These are phyloP conservation scores for Chauna torquata DNA, from an alignment of 2,113 vertebrate genomes.

Conservation along the genomic window DNA sequence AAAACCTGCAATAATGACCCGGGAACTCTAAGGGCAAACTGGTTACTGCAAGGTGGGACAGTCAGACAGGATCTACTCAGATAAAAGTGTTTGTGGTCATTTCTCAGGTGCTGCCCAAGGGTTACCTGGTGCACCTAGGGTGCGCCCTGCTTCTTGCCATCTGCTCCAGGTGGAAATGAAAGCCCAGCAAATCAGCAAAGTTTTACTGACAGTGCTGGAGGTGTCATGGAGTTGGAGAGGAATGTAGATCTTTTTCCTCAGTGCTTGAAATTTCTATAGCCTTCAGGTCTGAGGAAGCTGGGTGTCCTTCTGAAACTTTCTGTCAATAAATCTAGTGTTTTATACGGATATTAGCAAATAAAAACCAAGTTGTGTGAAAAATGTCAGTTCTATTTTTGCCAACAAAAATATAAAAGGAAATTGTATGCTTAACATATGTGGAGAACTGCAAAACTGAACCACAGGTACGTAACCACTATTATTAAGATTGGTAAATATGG, in stretches of 20 bases:
- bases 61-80: neutral
- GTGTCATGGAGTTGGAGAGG: neutral
- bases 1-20: neutral
- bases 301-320: neutral
- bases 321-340: neutral
- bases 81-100: neutral
- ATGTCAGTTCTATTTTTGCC: slow-evolving; percentile 37
- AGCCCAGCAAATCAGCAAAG: neutral
- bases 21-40: neutral
- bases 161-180: neutral
- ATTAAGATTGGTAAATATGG: slow-evolving; percentile 1
- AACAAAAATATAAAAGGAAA: slow-evolving; percentile 44
- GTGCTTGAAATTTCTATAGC: neutral
- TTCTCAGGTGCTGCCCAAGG: neutral
- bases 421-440: slow-evolving; percentile 44
- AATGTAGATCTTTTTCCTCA: neutral
- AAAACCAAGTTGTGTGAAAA: slow-evolving; percentile 36
- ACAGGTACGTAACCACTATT: neutral
- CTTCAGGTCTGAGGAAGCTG: neutral
- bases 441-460: slow-evolving; percentile 4
- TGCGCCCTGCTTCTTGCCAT: neutral
- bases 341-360: slow-evolving; percentile 24
- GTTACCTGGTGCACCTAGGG: neutral
- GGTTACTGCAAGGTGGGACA: neutral
- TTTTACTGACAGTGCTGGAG: neutral